Conservation (phyloP, 2,888 invertebrate species). For the Stomorhina lunata region DNA sequence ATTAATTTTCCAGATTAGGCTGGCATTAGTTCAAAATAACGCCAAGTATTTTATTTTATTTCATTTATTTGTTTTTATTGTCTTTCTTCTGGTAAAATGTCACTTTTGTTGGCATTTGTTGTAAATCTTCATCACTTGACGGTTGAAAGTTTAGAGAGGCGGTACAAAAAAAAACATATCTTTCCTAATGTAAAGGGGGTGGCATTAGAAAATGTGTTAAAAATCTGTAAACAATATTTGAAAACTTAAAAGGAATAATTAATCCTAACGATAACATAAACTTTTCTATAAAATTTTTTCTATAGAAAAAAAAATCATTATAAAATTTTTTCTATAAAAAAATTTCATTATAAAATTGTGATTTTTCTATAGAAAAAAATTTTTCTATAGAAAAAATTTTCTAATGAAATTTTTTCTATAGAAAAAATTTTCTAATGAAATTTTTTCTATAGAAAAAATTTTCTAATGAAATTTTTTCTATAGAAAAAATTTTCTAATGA, state of each 20-base stretch:
- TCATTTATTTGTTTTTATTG: not conserved
- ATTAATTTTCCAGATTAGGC: conserved; percentile 70
- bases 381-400: not conserved
- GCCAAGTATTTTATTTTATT: conserved; percentile 47
- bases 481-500: too few relatives aligned
- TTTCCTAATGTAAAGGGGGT: not conserved
- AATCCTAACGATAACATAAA: not conserved
- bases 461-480: too few relatives aligned
- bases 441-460: too few relatives aligned
- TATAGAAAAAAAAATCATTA: not conserved
- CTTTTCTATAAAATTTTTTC: not conserved
- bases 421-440: too few relatives aligned
- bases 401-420: too few relatives aligned
- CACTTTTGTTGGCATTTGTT: conserved; percentile 61
- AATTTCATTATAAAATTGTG: not conserved
- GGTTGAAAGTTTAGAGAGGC: conserved; percentile 30
- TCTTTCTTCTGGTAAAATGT: conserved; percentile 39
- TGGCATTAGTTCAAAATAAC: conserved; percentile 58
- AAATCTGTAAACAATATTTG: not conserved
- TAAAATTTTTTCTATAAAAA: not conserved
- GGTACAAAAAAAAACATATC: conserved; percentile 1
- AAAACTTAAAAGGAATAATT: too few relatives aligned
- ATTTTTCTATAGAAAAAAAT: not conserved
- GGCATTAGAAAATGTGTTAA: not conserved
- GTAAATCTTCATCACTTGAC: conserved; percentile 55